These are phyloP conservation scores for Cryptocephalus primarius DNA, from an alignment of 2,888 invertebrate species.

Conservation along the genomic window DNA sequence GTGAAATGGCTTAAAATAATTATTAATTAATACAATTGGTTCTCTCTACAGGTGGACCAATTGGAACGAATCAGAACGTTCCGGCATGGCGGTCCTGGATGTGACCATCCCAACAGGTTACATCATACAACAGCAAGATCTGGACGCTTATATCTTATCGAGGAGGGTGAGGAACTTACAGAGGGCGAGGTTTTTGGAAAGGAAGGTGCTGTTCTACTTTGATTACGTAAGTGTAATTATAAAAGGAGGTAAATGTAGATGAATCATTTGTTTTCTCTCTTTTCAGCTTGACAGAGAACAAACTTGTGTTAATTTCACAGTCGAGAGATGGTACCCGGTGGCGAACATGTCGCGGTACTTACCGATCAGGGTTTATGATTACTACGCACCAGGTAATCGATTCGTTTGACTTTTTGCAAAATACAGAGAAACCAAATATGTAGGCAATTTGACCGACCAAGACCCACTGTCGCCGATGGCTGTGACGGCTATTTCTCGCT, in stretches of 20 bases:
- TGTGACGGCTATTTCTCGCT: no score
- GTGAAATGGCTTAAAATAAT: no score
- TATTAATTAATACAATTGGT: not conserved
- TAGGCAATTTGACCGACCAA: no score
- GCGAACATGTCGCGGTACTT: constrained; percentile 93
- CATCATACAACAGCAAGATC: constrained; percentile 78
- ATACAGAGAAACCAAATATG: no score
- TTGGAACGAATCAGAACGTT: constrained; percentile 63
- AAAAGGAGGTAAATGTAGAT: not conserved
- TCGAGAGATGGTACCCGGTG: constrained; percentile 91
- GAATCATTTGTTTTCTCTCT: constrained; percentile 2
- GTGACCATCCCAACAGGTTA: constrained; percentile 85
- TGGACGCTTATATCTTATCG: constrained; percentile 77
- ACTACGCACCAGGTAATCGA: constrained; percentile 79
- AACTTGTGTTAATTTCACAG: constrained; percentile 84
- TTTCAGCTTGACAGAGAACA: constrained; percentile 67
- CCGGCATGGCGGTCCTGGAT: constrained; percentile 81
- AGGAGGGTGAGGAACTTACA: constrained; percentile 69
- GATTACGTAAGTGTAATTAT: constrained; percentile 63
- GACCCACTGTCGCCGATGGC: no score
- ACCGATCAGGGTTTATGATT: constrained; percentile 85
- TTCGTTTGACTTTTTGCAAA: not conserved
- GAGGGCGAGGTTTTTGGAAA: constrained; percentile 69
- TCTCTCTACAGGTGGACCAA: constrained; percentile 60
- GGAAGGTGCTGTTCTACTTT: constrained; percentile 86